Evolutionary conservation across 2,888 invertebrate genomes (phyloP).

Genomic region (Tetragonisca angustula): DNA sequence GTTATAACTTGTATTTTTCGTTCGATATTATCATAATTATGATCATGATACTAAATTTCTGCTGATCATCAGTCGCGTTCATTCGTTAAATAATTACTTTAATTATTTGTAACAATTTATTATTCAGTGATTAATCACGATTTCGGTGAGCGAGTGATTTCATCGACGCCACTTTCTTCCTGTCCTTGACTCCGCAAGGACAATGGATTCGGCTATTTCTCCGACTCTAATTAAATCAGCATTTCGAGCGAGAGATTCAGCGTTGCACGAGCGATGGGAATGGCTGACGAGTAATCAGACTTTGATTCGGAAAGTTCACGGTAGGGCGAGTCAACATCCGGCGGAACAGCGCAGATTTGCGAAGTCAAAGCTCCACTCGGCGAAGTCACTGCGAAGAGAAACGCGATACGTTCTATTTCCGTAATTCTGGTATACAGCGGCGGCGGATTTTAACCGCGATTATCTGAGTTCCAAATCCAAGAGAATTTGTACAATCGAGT

Average conservation of each 20-base stretch:
- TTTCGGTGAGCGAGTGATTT: no score
- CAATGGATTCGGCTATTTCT: not conserved
- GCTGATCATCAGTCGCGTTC: no score
- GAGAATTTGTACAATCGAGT: no score
- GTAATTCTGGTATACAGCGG: not conserved
- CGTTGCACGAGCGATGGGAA: not conserved
- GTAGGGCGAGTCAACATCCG: not conserved
- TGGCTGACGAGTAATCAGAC: conserved; percentile 16
- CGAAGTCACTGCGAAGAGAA: not conserved
- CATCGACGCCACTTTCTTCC: no score
- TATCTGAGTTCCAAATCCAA: not conserved
- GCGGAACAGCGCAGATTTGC: not conserved
- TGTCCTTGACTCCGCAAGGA: no score
- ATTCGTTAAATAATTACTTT: no score
- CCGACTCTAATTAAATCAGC: conserved; percentile 12
- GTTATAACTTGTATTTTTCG: no score
- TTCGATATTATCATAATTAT: no score
- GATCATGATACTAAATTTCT: no score
- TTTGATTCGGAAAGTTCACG: conserved; percentile 14
- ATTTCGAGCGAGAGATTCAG: not conserved
- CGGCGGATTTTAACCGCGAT: not conserved
- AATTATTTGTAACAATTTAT: no score
- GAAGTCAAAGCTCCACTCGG: not conserved
- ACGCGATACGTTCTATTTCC: not conserved
- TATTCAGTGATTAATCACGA: no score